Evolutionary conservation across 2,113 vertebrate genomes (phyloP).

Genomic region (Mola mola): DNA sequence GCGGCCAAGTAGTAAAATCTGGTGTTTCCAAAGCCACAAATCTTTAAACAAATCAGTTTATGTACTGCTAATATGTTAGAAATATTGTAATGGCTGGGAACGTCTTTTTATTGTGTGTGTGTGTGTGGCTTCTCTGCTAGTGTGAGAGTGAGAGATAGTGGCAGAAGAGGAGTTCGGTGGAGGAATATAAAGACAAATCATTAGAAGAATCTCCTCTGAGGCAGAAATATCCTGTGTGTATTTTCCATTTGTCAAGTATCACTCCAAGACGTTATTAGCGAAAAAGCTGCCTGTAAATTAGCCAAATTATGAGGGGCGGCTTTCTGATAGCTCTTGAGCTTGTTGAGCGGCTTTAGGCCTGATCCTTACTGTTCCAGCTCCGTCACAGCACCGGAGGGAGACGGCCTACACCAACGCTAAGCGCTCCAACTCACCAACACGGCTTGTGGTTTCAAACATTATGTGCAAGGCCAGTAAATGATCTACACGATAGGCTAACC

Average conservation of each 20-base stretch:
- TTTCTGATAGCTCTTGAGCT: conserved; percentile 77
- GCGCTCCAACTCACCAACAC: conserved; percentile 64
- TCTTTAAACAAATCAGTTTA: conserved; percentile 81
- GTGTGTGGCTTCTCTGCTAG: conserved; percentile 52
- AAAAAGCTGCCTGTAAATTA: conserved; percentile 77
- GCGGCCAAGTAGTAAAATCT: conserved; percentile 69
- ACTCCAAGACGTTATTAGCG: conserved; percentile 70
- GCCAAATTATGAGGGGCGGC: conserved; percentile 78
- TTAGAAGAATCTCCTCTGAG: conserved; percentile 32
- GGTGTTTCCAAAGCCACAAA: conserved; percentile 78
- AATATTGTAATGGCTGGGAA: conserved; percentile 63
- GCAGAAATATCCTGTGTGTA: conserved; percentile 58
- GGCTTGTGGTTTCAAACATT: conserved; percentile 62
- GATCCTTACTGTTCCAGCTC: conserved; percentile 71
- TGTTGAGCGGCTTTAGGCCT: conserved; percentile 77
- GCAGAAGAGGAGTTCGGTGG: not conserved
- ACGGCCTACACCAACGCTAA: conserved; percentile 55
- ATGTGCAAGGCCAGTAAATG: conserved; percentile 54
- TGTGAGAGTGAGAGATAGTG: not conserved
- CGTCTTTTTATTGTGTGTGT: conserved; percentile 49
- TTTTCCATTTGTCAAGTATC: conserved; percentile 73
- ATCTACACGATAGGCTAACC: conserved; percentile 63
- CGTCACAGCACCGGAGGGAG: conserved; percentile 71
- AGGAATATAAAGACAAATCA: conserved; percentile 28
- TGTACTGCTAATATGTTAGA: conserved; percentile 77